A percentile compares a stretch with the other conserved stretches of the same genome.
phyloP scores from a whole-genome alignment of 1,140 invertebrate genomes.

The Tetraneura akinire region DNA sequence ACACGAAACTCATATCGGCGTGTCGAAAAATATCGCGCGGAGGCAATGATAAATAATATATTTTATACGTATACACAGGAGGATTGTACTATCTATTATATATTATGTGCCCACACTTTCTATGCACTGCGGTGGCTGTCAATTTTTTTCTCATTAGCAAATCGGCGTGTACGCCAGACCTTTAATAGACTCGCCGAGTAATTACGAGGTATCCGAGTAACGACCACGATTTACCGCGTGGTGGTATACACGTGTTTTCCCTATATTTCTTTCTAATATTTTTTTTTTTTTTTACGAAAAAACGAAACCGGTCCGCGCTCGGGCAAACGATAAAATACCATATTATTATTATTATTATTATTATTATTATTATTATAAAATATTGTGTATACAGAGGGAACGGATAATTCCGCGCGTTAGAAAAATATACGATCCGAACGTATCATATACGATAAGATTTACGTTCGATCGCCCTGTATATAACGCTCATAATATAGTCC shows the following conservation, averaged over 20 bases:
- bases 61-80: background rate
- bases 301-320: background rate
- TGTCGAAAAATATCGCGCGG: slow-evolving; percentile 23
- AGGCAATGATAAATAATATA: background rate
- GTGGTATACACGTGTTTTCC: background rate
- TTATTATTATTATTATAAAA: no score
- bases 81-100: no score
- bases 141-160: slow-evolving; percentile 47
- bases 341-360: no score
- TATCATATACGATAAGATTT: no score
- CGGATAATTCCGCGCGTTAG: no score
- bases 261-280: no score
- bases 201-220: background rate
- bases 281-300: background rate
- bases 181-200: slow-evolving; percentile 12
- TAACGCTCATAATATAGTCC: no score
- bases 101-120: slow-evolving; percentile 34
- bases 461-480: no score
- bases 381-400: no score
- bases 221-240: slow-evolving; percentile 7
- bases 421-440: no score
- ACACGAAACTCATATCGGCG: background rate
- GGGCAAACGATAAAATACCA: background rate
- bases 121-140: slow-evolving; percentile 7
- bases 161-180: slow-evolving; percentile 25